Base-by-base conservation (phyloP, 2,888 invertebrate genomes). In the Petrolisthes cinctipes region DNA sequence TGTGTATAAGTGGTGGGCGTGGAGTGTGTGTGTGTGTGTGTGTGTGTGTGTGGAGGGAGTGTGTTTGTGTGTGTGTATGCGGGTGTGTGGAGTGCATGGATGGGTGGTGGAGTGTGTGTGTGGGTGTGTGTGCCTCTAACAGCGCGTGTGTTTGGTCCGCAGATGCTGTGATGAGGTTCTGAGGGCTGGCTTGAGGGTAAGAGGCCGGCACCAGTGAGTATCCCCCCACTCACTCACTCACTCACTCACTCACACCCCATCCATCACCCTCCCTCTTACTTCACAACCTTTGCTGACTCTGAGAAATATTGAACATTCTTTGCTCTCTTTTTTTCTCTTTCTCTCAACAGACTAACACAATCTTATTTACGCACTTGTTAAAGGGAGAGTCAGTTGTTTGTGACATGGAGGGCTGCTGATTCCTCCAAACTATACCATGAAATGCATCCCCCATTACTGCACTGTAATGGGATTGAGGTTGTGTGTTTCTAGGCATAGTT, bases 81-180 rank as follows among this genome's bases (percentile, higher is more conserved):
- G 61, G 7, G 82, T 82, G 82, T 82, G 82, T 82, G 82, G 20
- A 68, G 75, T 57, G 66, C 20, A 23, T 23, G 61, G 66, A 17
- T n/a, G 84, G 11, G 57, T 75, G 83, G 7, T 5, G 61, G 83
- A 76, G 76, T 76, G 75, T 80, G 80, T 80, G 81, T 82, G 81
- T 83, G 82, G 11, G 82, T 53, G 82, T 80, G 85, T 81, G 76
- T 81, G 83, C 20, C 66, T 81, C 51, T 73, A 61, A 75, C 66
- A 20, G 57, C 51, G 73, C 71, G 79, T 82, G 82, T 86, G 87
- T 83, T 87, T 87, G 83, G 79, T 87, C 71, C 83, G 56, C 87
- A 87, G 87, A 87, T 87, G 73, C 71, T 71, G 83, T 76, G 56
- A 68, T 87, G 83, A 87, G 83, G 87, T 83, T 83, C 87, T 87